phyloP scores from a whole-genome alignment of 1,140 invertebrate species.

The Tetraneura akinire region DNA sequence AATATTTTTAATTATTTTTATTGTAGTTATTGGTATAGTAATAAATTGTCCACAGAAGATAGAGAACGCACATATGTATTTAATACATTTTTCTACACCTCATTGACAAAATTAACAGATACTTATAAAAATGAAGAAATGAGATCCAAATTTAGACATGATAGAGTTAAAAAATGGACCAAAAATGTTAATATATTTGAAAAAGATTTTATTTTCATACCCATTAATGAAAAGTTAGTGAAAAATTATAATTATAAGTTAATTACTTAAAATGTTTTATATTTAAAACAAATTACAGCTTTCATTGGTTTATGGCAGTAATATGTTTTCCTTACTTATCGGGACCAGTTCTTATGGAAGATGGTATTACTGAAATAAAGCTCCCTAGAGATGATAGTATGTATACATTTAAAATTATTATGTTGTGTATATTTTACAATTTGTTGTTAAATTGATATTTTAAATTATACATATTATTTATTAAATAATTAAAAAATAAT shows the following conservation, averaged over 20 bases:
- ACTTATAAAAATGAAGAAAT: conserved; percentile 67
- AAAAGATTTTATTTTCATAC: conserved; percentile 95
- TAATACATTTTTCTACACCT: conserved; percentile 95
- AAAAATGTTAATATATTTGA: conserved; percentile 94
- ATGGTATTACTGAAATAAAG: background rate
- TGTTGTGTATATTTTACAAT: no score
- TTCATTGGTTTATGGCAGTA: conserved; percentile 96
- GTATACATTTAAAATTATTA: no score
- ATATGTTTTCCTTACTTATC: conserved; percentile 88
- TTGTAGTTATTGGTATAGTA: conserved; percentile 71
- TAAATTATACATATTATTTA: no score
- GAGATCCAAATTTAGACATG: conserved; percentile 76
- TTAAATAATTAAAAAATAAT: no score
- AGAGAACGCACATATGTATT: conserved; percentile 87
- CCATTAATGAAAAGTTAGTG: conserved; percentile 89
- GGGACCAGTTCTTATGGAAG: background rate
- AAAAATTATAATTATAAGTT: no score
- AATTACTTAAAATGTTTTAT: no score
- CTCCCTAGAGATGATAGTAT: background rate
- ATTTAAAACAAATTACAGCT: conserved; percentile 60
- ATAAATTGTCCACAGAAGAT: conserved; percentile 71
- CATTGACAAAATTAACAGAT: conserved; percentile 67
- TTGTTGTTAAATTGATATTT: no score
- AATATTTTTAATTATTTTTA: conserved; percentile 9
- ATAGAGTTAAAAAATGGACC: conserved; percentile 92